Evolutionary conservation across 2,888 invertebrate species (phyloP), one percentile per base, ranked within the genome.

Genomic region (Thecophora atra): DNA sequence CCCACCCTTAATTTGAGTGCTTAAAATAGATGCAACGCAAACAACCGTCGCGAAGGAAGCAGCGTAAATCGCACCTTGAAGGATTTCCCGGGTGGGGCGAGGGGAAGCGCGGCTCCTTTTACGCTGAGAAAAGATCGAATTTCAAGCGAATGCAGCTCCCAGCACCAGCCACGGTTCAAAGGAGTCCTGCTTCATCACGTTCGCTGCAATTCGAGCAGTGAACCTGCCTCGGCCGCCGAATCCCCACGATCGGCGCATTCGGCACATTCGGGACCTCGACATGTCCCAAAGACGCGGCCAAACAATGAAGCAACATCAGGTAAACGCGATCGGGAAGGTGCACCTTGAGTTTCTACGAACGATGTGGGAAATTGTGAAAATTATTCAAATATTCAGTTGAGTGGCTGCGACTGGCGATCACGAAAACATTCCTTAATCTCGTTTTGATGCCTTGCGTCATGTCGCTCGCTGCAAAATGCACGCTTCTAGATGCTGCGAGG

Each of bases 341-440:
- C 47, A 11, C 5, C 47, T 47, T 11, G 11, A 37, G 28, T 66
- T 52, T 51, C 52, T n/a, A 51, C 26, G 63, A 63, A 8, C 4
- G 67, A 51, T 67, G 44, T 67, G 67, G 67, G 56, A 67, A 67
- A 67, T 51, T 69, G 69, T 69, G 69, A 62, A 60, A 62, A 69
- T 69, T 62, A 69, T 69, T 69, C 69, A 69, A 69, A 69, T 60
- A 67, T n/a, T 51, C n/a, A n/a, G n/a, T n/a, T n/a, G n/a, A n/a
- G n/a, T n/a, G n/a, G n/a, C n/a, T 26, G 65, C n/a, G 44, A 58
- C 52, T 30, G 37, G 17, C 13, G n/a, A 67, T 28, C n/a, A 66
- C 52, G 13, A 7, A 13, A 58, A 28, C 26, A 28, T 58, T 26
- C 13, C 24, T 70, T 70, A 70, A 70, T 70, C 70, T 70, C 21